Base-by-base conservation (phyloP, 2,797 vertebrate species). In the Eulemur mongoz region DNA sequence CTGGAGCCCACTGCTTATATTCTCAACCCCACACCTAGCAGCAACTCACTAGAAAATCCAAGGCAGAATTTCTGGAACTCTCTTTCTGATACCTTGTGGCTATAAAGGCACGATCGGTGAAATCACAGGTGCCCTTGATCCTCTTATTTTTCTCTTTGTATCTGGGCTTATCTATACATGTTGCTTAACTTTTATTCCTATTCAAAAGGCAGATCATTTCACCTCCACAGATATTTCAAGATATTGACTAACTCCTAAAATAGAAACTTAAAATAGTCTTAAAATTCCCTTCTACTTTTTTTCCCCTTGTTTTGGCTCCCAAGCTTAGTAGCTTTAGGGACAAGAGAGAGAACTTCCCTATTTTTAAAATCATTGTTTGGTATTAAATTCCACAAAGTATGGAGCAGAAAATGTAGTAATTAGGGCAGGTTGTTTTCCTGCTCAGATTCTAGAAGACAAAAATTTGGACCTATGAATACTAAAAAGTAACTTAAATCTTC, bases 11-110 rank as follows among this genome's bases (percentile, higher is more conserved):
- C 27, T 45, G 50, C 32, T 76, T 92, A 30, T 65, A 73, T 40
- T 69, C 78, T 92, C 89, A 69, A 81, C n/a, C 75, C 79, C 32
- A 82, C 40, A 59, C 59, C 18, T 27, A 61, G n/a, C 25, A 75
- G 45, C 38, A 48, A 59, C 70, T 93, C 69, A 48, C 54, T 84
- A 88, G 20, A 48, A 87, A 95, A 84, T 57, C 25, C 72, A 94
- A 81, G 50, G 50, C 17, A 95, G 72, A 88, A n/a, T 88, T 95
- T 80, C 92, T 82, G n/a, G 84, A 91, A 61, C 38, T 38, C 92
- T 73, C 75, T 32, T 43, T 17, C 57, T 52, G 72, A 63, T 63
- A 63, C 9, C 8, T 63, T 45, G 72, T 83, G 65, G 35, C 27
- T 79, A 6, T 4, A 32, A 86, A 95, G 54, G 5, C 69, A 92